These are phyloP conservation scores for Melopsittacus undulatus DNA, from an alignment of 2,797 vertebrate species.

Conservation along the genomic window DNA sequence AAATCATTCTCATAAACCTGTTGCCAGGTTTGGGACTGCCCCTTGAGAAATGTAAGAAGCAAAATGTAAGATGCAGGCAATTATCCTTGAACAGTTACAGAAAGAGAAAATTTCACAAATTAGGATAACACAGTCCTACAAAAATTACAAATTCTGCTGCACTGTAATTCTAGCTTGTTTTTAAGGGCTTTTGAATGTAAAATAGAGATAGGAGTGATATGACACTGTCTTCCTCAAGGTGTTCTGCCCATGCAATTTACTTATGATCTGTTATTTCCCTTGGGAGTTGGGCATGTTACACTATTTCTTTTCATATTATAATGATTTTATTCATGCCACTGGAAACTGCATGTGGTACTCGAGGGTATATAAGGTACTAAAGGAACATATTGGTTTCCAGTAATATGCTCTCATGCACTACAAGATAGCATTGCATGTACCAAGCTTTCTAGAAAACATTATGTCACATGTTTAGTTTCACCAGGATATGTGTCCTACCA, in stretches of 20 bases:
- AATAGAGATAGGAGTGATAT: background rate
- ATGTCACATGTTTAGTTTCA: background rate
- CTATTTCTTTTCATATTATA: background rate
- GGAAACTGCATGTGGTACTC: background rate
- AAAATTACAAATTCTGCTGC: background rate
- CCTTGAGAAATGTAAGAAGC: background rate
- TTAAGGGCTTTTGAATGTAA: background rate
- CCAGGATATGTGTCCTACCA: background rate
- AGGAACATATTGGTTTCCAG: background rate
- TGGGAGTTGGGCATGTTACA: background rate
- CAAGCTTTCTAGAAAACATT: background rate
- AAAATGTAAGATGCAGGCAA: background rate
- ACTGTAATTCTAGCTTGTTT: background rate
- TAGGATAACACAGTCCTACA: fast-evolving
- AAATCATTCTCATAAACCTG: conserved; percentile 34
- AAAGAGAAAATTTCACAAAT: background rate
- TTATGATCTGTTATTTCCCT: background rate
- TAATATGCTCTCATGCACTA: background rate
- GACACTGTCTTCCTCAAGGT: background rate
- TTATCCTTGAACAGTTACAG: background rate
- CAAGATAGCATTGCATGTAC: background rate
- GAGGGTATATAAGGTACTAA: background rate
- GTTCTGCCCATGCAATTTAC: background rate
- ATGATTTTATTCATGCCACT: background rate
- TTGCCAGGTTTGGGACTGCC: background rate